phyloP scores from a whole-genome alignment of 2,888 invertebrate genomes.

The Tenthredo scrophulariae region DNA sequence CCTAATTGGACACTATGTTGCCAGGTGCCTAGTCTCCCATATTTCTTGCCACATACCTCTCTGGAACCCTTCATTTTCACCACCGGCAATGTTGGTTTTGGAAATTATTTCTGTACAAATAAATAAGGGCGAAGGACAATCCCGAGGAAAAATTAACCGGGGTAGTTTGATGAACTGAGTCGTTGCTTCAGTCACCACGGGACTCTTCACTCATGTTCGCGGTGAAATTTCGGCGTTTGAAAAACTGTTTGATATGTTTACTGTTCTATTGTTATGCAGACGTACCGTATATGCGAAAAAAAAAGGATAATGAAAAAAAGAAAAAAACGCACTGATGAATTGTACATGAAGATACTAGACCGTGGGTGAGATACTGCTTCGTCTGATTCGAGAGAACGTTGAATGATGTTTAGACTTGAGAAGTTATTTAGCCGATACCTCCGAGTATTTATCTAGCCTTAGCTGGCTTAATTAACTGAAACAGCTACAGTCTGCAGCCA shows the following conservation, averaged over 20 bases:
- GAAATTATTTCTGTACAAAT: conserved; percentile 46
- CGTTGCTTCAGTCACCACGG: too few relatives aligned
- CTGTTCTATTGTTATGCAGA: too few relatives aligned
- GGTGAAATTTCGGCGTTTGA: not conserved
- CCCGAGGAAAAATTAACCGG: not conserved
- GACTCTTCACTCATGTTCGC: too few relatives aligned
- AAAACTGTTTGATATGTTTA: not conserved
- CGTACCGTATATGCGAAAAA: not conserved
- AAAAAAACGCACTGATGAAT: not conserved
- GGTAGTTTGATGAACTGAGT: conserved; percentile 58
- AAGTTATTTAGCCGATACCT: conserved; percentile 38
- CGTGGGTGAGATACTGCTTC: not conserved
- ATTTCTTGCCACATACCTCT: not conserved
- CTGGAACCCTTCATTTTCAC: not conserved
- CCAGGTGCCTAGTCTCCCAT: conserved; percentile 53
- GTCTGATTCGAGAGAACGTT: conserved; percentile 12
- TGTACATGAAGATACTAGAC: not conserved
- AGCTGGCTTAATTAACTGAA: conserved; percentile 20
- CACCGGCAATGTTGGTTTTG: conserved; percentile 12
- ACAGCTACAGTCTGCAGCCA: not conserved
- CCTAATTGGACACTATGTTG: conserved; percentile 68
- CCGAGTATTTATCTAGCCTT: conserved; percentile 27
- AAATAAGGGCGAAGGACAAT: conserved; percentile 52
- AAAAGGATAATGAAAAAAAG: not conserved
- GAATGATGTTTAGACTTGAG: conserved; percentile 35